Evolutionary conservation across 1,140 invertebrate species (phyloP), one percentile per base, ranked within the genome.

Genomic region (Acromyrmex charruanus): DNA sequence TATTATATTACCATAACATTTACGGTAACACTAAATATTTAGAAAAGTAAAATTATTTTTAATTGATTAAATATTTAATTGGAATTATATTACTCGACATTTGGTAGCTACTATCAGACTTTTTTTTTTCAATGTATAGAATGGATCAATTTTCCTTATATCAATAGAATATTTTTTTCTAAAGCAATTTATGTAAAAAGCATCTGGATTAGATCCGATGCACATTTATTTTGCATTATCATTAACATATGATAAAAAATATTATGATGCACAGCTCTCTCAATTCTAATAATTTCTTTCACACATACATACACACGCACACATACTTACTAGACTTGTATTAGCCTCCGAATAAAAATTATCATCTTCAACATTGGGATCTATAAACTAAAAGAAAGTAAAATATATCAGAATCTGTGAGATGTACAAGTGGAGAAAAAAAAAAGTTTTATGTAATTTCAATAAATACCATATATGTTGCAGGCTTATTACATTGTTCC

Each of bases 401-500:
- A 85, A 28, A 21, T 55, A 35, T 28, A 79, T 10, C n/a, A 44
- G 16, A n/a, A 53, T 85, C n/a, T 68, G 53, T 61, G 31, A 25
- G 49, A 63, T 5, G 39, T 39, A 12, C 31, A 21, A 53, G 1
- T n/a, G 10, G 9, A 44, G 9, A 14, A 21, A 18, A 21, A 9
- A 31, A 18, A 55, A n/a, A 44, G n/a, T 59, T 28, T 58, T n/a
- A 9, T 28, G 21, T 1, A 25, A 86, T 63, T 75, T 65, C 6
- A 61, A 69, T 80, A 84, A 59, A 58, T 95, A 97, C 97, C 94
- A 96, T 96, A 92, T 97, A 97, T 75, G 96, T 96, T 66, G 96
- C 94, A 85, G 97, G 96, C 88, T 96, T 96, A 69, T 96, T 96
- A 91, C 98, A 98, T 80, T 97, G 96, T 75, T 97, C 96, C 93